Conservation (phyloP, 2,888 invertebrate species). For the Caenorhabditis virilis region DNA sequence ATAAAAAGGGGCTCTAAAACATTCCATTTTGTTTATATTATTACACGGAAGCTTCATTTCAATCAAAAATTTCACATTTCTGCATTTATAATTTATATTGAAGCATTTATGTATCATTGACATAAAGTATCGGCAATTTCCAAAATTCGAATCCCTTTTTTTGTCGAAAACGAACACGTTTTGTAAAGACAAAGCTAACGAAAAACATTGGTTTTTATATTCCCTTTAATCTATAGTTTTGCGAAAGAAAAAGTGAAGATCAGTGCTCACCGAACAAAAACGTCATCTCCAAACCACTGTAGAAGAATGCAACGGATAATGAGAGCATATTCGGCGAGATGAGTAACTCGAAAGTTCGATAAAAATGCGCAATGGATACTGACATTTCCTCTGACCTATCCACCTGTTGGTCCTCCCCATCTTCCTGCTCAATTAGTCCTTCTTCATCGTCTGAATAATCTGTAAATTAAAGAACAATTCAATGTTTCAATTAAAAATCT, state of each 20-base stretch:
- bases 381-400: background rate
- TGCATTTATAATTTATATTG: too few species aligned
- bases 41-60: background rate
- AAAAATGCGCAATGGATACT: conserved; percentile 68
- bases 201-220: background rate
- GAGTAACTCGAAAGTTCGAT: conserved; percentile 78
- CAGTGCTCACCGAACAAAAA: conserved; percentile 96
- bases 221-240: background rate
- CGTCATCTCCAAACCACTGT: conserved; percentile 88
- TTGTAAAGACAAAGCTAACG: background rate
- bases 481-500: conserved; percentile 1
- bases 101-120: too few species aligned
- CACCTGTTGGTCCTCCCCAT: background rate
- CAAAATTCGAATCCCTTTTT: too few species aligned
- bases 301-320: conserved; percentile 84
- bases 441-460: background rate
- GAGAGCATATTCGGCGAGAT: conserved; percentile 83
- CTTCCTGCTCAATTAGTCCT: conserved; percentile 7
- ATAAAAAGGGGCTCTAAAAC: background rate
- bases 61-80: background rate
- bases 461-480: background rate
- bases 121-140: too few species aligned
- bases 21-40: background rate
- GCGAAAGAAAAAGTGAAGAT: background rate
- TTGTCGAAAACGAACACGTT: too few species aligned